Percentiles rank a stretch among this genome's conserved stretches.
Evolutionary conservation across 1,140 invertebrate species (phyloP).

Genomic region (Scaptomyza montana): DNA sequence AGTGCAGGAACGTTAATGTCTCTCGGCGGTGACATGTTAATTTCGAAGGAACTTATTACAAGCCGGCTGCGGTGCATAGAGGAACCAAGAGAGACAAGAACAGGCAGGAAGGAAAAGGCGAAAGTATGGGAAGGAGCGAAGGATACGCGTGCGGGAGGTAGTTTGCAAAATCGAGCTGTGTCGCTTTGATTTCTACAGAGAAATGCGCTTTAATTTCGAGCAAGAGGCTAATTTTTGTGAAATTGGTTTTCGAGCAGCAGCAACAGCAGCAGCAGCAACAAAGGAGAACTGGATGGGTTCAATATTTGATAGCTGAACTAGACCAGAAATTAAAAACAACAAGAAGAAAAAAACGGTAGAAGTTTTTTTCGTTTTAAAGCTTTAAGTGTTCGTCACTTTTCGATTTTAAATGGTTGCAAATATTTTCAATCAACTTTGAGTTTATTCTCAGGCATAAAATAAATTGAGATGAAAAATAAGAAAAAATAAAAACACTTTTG

Average conservation of each 20-base stretch:
- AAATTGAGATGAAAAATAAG: constrained; percentile 21
- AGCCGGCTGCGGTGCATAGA: constrained; percentile 33
- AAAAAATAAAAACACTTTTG: not conserved
- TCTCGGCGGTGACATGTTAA: constrained; percentile 79
- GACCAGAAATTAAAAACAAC: not conserved
- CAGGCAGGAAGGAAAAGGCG: not conserved
- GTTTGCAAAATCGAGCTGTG: not conserved
- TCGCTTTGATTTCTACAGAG: constrained; percentile 64
- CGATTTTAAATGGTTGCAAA: constrained; percentile 18
- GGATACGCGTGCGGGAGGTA: not conserved
- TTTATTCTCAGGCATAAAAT: constrained; percentile 46
- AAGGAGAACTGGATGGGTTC: not conserved
- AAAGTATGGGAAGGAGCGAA: not conserved
- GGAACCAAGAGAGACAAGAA: not conserved
- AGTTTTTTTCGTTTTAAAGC: not conserved
- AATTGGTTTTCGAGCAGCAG: constrained; percentile 54
- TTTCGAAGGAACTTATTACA: constrained; percentile 74
- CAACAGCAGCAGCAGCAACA: not conserved
- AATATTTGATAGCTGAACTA: constrained; percentile 12
- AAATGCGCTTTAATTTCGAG: constrained; percentile 61
- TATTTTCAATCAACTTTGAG: constrained; percentile 69
- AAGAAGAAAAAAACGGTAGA: not conserved
- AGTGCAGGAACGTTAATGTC: constrained; percentile 60
- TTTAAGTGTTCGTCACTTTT: constrained; percentile 6
- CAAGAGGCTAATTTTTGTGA: constrained; percentile 70